Conservation (phyloP, 35 echinoderm and acorn worm genomes). For the Eucidaris tribuloides region DNA sequence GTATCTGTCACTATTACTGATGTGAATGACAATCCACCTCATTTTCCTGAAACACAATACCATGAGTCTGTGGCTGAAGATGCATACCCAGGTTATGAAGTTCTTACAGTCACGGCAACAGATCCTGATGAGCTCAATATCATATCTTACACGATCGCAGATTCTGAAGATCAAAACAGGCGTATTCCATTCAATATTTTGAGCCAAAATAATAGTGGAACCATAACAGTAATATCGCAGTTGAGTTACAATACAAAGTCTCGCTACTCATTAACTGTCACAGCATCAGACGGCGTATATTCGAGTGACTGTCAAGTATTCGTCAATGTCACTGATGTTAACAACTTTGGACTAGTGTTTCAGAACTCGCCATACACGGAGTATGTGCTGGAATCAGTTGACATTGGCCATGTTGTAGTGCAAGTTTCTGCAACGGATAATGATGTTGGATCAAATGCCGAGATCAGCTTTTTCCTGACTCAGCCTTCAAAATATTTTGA, state of each 20-base stretch:
- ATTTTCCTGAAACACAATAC: slow-evolving; percentile 57
- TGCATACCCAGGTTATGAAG: slow-evolving; percentile 45
- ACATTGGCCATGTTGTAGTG: slow-evolving; percentile 52
- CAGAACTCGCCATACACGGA: slow-evolving; percentile 80
- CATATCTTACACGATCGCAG: slow-evolving; percentile 87
- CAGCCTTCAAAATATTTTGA: slow-evolving; percentile 73
- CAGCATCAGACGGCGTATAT: slow-evolving; percentile 71
- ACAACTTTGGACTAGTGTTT: slow-evolving; percentile 76
- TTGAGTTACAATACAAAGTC: slow-evolving; percentile 86
- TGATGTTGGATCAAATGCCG: slow-evolving; percentile 90
- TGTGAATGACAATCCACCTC: slow-evolving; percentile 93
- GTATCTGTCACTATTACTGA: slow-evolving; percentile 70
- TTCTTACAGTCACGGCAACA: slow-evolving; percentile 61
- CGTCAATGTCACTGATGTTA: slow-evolving; percentile 88
- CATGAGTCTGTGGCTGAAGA: slow-evolving; percentile 70
- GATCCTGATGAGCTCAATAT: slow-evolving; percentile 89
- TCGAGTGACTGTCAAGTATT: slow-evolving; percentile 70
- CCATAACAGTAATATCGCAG: slow-evolving; percentile 66
- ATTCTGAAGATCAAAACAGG: slow-evolving; percentile 53
- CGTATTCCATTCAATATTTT: slow-evolving; percentile 89
- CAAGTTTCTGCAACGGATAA: slow-evolving; percentile 76
- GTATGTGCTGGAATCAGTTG: slow-evolving; percentile 57
- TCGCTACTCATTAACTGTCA: slow-evolving; percentile 78
- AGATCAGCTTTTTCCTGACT: slow-evolving; percentile 90
- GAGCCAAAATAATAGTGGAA: slow-evolving; percentile 74